A percentile compares a stretch with the other conserved stretches of the same genome.
phyloP scores from a whole-genome alignment of 1,140 invertebrate genomes.

The Lethocerus indicus region DNA sequence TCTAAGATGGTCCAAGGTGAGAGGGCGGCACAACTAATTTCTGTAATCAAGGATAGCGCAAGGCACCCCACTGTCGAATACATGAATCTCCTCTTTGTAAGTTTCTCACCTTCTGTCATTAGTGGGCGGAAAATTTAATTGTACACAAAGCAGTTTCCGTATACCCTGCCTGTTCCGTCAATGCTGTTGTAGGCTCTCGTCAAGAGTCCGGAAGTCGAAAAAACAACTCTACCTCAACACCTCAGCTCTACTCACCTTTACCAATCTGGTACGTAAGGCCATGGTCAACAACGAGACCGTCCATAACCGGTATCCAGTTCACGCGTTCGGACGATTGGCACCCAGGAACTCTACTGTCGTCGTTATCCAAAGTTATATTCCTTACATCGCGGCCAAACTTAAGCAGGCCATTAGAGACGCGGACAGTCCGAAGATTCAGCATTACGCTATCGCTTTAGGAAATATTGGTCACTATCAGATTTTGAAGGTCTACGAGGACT shows the following conservation, averaged over 20 bases:
- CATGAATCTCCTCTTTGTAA: constrained; percentile 33
- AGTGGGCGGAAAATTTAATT: too few species aligned
- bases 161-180: too few species aligned
- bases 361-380: constrained; percentile 35
- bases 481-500: constrained; percentile 39
- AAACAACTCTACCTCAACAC: constrained; percentile 29
- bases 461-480: constrained; percentile 38
- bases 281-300: constrained; percentile 34
- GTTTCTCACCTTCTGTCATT: too few species aligned
- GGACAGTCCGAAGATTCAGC: constrained; percentile 34
- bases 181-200: constrained; percentile 28
- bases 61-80: constrained; percentile 40
- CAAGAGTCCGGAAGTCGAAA: constrained; percentile 26
- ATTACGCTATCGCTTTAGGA: constrained; percentile 41
- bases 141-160: too few species aligned
- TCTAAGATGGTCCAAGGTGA: constrained; percentile 29
- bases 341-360: constrained; percentile 27
- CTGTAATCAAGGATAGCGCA: constrained; percentile 28
- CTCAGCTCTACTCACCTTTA: constrained; percentile 33
- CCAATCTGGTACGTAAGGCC: constrained; percentile 36
- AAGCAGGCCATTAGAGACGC: constrained; percentile 29
- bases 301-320: constrained; percentile 39
- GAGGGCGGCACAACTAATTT: constrained; percentile 35
- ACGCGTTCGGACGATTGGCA: constrained; percentile 35
- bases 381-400: constrained; percentile 32